These are phyloP conservation scores for Falco cherrug DNA, from an alignment of 2,797 vertebrate species.

Conservation along the genomic window DNA sequence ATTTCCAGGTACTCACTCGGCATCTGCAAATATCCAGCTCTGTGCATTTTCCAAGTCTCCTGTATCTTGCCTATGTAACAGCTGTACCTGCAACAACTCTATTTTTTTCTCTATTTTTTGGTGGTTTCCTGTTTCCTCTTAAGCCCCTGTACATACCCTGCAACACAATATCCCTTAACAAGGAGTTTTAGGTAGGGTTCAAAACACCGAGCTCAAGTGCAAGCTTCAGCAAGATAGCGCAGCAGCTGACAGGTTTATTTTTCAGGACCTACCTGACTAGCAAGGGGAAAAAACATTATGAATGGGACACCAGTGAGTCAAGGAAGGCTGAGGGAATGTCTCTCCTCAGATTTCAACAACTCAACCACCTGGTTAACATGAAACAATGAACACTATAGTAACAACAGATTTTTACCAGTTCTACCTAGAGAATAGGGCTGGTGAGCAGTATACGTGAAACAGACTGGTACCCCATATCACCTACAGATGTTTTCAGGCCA, in stretches of 20 bases:
- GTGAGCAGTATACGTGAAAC: background rate
- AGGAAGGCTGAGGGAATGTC: background rate
- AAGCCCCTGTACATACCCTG: background rate
- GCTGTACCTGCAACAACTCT: background rate
- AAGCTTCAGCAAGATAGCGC: background rate
- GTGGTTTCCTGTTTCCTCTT: background rate
- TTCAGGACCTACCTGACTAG: background rate
- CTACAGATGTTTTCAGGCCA: background rate
- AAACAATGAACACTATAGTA: fast-evolving
- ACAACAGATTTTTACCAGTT: background rate
- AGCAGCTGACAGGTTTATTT: background rate
- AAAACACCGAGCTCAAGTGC: background rate
- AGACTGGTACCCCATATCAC: background rate
- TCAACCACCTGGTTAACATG: background rate
- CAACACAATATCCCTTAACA: background rate
- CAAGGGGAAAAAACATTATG: background rate
- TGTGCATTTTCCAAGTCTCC: background rate
- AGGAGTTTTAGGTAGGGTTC: background rate
- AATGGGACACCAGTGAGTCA: background rate
- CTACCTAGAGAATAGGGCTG: background rate
- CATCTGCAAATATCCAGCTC: background rate
- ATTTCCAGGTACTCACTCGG: no score
- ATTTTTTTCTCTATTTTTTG: background rate
- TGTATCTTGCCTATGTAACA: background rate
- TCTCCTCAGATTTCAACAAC: background rate